Evolutionary conservation across 2,888 invertebrate genomes (phyloP).

Genomic region (Polia nebulosa): DNA sequence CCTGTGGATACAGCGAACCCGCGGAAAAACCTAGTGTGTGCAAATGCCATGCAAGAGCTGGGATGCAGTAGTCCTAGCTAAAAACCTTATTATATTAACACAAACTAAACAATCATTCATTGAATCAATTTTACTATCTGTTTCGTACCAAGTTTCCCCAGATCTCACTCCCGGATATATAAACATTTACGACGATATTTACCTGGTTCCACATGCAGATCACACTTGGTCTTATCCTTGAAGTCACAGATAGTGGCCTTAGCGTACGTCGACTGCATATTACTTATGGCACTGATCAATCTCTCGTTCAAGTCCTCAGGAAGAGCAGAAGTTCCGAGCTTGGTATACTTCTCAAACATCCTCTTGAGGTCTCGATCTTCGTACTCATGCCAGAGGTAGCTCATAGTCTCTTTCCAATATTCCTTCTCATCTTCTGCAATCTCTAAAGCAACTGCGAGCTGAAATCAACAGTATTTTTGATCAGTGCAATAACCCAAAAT

Average conservation of each 20-base stretch:
- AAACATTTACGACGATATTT: conserved; percentile 24
- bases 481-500: not conserved
- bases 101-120: not conserved
- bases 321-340: conserved; percentile 94
- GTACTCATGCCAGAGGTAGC: conserved; percentile 94
- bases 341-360: conserved; percentile 93
- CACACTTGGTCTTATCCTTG: conserved; percentile 92
- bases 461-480: conserved; percentile 45
- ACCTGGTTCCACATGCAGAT: conserved; percentile 94
- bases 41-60: too few relatives aligned
- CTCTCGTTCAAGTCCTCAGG: conserved; percentile 92
- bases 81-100: too few relatives aligned
- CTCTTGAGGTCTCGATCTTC: conserved; percentile 93
- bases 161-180: too few relatives aligned
- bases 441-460: conserved; percentile 82
- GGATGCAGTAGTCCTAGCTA: too few relatives aligned
- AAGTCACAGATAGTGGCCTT: conserved; percentile 95
- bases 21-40: not conserved
- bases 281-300: conserved; percentile 91
- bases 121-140: not conserved
- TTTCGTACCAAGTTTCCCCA: not conserved
- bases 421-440: conserved; percentile 91
- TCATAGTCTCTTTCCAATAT: conserved; percentile 92
- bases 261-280: conserved; percentile 95
- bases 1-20: too few relatives aligned